These are phyloP conservation scores for Aleiodes alternator DNA, from an alignment of 2,888 invertebrate species.

Conservation along the genomic window DNA sequence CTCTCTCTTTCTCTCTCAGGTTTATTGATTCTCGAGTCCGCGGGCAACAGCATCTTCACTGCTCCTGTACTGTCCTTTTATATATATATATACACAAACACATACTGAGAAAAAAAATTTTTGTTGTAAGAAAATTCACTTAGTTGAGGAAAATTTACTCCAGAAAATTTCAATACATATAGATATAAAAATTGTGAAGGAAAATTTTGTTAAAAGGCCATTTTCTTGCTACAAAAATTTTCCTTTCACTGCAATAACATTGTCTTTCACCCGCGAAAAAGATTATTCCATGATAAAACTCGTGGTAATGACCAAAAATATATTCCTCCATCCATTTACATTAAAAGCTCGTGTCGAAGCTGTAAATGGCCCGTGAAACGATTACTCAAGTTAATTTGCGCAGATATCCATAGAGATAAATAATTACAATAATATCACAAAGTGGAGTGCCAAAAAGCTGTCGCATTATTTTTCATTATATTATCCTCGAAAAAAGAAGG, in stretches of 20 bases:
- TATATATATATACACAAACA: too few relatives aligned
- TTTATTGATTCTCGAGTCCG: conserved; percentile 72
- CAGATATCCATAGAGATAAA: not conserved
- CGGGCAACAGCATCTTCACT: conserved; percentile 64
- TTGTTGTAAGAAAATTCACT: too few relatives aligned
- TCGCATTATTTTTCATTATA: conserved; percentile 15
- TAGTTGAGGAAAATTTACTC: too few relatives aligned
- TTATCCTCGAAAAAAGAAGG: not conserved
- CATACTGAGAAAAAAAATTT: too few relatives aligned
- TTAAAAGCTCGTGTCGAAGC: too few relatives aligned
- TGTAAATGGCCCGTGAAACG: too few relatives aligned
- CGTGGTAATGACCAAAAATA: not conserved
- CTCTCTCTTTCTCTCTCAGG: conserved; percentile 60
- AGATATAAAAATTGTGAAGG: too few relatives aligned
- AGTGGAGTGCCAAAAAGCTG: not conserved
- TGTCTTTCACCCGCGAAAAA: conserved; percentile 4
- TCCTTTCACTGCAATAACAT: too few relatives aligned
- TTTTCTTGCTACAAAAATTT: too few relatives aligned
- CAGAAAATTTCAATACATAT: too few relatives aligned
- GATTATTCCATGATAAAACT: not conserved
- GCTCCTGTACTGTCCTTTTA: conserved; percentile 46
- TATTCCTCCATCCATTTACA: not conserved
- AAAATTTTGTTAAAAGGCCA: too few relatives aligned
- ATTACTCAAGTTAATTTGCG: too few relatives aligned
- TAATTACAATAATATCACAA: not conserved